Base-by-base conservation (phyloP, 2,888 invertebrate genomes). In the Phania funesta region DNA sequence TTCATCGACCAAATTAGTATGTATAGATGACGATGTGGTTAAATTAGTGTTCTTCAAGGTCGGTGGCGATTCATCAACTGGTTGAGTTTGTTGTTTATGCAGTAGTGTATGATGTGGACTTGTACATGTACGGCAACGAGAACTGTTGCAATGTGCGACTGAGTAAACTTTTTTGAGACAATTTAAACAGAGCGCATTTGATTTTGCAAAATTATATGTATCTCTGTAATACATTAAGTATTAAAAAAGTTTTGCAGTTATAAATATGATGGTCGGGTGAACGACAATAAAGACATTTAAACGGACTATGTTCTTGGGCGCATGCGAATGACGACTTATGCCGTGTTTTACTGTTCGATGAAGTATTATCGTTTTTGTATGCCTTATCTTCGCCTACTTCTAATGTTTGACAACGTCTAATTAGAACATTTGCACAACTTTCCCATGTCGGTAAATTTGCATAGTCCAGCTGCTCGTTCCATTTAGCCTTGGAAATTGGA, bases 401-500 rank as follows among this genome's bases (percentile, higher is more conserved):
- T 35, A 11, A 35, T 3, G 35, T 35, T 35, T 35, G 35, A 35
- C 35, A 35, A 9, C 35, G 35, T 35, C 35, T 35, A 9, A 35
- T 35, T 9, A 35, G 11, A 35, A 35, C 9, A 11, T 35, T 35
- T 9, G 35, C 35, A 11, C 35, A 35, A 35, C 3, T 35, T 22
- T 60, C 41, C 58, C 58, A 41, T 41, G 58, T 60, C 9, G 41
- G 58, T 22, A 60, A 41, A 0, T 3, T 41, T 41, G 58, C 1
- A 24, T 60, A 60, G 24, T 41, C 24, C 24, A 60, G 41, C 22
- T 60, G 58, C 8, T 60, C 24, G 22, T 58, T 58, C 70, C 58
- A 58, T n/a, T 58, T 84, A n/a, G 82, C 80, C 2, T 78, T 73
- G 3, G 35, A 11, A 35, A 11, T 11, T 11, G n/a, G 35, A 35